Evolutionary conservation across 2,113 vertebrate genomes (phyloP), one percentile per base, ranked within the genome.

Genomic region (Hystrix cristata): DNA sequence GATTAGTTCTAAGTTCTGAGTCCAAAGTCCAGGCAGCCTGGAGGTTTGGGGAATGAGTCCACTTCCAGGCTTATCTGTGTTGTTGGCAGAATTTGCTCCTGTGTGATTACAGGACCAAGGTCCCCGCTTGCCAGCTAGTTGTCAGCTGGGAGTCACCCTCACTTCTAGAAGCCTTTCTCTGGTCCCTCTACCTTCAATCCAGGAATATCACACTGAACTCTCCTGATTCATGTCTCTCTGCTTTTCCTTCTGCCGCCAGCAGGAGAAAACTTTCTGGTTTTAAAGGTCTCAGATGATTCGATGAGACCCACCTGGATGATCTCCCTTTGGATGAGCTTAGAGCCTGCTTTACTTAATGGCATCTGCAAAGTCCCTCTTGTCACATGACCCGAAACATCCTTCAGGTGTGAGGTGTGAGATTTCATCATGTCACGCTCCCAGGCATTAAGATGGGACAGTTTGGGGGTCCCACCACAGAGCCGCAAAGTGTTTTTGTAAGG

Each of bases 361-460:
- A 21, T 57, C 78, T 72, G 18, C 31, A 38, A 31, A 91, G 31
- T 59, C 69, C 87, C 55, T 79, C 81, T 60, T 18, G 19, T 34
- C 11, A 1, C 7, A 0, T 19, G 10, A 4, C 38, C 48, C 14
- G 0, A 43, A 5, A 34, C 71, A 48, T 67, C 60, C 48, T 29
- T 15, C 43, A 55, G 31, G 62, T 18, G n/a, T 31, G 57, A 21
- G 3, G 13, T 8, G 21, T 19, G 71, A 25, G 25, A 46, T 25
- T 74, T 48, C 51, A 48, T 43, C 25, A 15, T 15, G 21, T 65
- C 29, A 60, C 23, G 13, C 43, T 67, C 53, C 38, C 86, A 3
- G 43, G 81, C 9, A 7, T 46, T 65, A 23, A 59, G 43, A 62
- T 60, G 65, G 87, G 29, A 31, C 14, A 59, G 51, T 43, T 38